These are phyloP conservation scores for Ormia ochracea DNA, from an alignment of 2,888 invertebrate genomes.

Conservation along the genomic window DNA sequence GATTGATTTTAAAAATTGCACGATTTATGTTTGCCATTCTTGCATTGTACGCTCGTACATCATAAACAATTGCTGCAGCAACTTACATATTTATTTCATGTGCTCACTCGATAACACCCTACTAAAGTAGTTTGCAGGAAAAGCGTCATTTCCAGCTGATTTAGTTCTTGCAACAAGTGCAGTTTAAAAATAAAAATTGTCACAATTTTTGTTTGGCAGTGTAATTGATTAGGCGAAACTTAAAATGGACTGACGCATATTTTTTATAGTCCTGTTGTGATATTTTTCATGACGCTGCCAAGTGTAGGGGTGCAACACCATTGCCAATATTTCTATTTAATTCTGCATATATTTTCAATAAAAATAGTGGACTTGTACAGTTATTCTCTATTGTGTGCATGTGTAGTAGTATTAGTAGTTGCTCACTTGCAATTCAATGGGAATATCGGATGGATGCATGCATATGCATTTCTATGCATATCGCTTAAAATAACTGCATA, in stretches of 20 bases:
- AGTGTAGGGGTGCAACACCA: background rate
- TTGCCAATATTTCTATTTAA: background rate
- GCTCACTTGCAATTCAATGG: conserved; percentile 17
- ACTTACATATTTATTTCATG: conserved; percentile 43
- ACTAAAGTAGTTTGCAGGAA: background rate
- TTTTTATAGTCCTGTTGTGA: no score
- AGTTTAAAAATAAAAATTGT: background rate
- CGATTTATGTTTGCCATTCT: conserved; percentile 63
- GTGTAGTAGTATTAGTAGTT: no score
- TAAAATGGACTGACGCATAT: no score
- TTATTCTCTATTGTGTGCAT: conserved; percentile 17
- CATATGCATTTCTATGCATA: background rate
- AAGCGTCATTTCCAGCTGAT: no score
- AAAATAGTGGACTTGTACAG: conserved; percentile 13
- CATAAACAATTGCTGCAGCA: conserved; percentile 38
- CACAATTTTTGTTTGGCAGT: background rate
- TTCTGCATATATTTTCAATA: background rate
- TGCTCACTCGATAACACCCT: background rate
- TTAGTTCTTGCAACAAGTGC: no score
- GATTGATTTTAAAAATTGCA: conserved; percentile 65
- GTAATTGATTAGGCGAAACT: no score
- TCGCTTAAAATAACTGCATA: background rate
- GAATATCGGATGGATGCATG: background rate
- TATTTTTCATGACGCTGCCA: no score
- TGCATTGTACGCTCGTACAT: conserved; percentile 51